Evolutionary conservation across 2,797 vertebrate genomes (phyloP).

Genomic region (Peromyscus eremicus): DNA sequence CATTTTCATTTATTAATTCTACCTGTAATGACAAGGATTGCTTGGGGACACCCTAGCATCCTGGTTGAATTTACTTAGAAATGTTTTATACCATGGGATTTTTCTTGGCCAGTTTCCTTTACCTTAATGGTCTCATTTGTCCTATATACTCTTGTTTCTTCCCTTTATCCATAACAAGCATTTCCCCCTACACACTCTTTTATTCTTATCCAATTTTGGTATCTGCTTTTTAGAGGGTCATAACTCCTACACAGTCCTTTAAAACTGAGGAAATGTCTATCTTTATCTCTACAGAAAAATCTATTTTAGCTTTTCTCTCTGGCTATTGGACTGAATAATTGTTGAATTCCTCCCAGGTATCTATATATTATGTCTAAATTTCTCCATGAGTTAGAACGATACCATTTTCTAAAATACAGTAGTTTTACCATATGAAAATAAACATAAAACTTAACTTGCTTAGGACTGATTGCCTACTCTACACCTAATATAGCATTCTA

Average conservation of each 20-base stretch:
- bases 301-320: not conserved
- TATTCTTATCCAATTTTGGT: not conserved
- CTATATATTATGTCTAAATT: not conserved
- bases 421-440: not conserved
- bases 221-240: not conserved
- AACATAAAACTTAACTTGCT: not conserved
- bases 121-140: not conserved
- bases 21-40: not conserved
- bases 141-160: not conserved
- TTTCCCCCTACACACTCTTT: not conserved
- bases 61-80: not conserved
- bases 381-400: not conserved
- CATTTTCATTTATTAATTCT: constrained; percentile 32
- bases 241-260: not conserved
- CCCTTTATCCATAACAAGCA: not conserved
- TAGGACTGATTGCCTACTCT: not conserved
- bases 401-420: not conserved
- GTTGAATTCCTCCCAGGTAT: not conserved
- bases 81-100: not conserved
- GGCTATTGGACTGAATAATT: not conserved
- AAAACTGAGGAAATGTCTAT: constrained; percentile 2
- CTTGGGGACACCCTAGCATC: not conserved
- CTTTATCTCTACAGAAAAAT: not conserved
- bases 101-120: not conserved
- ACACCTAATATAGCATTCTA: not conserved